phyloP scores from a whole-genome alignment of 2,113 vertebrate species.

The Heteronetta atricapilla region DNA sequence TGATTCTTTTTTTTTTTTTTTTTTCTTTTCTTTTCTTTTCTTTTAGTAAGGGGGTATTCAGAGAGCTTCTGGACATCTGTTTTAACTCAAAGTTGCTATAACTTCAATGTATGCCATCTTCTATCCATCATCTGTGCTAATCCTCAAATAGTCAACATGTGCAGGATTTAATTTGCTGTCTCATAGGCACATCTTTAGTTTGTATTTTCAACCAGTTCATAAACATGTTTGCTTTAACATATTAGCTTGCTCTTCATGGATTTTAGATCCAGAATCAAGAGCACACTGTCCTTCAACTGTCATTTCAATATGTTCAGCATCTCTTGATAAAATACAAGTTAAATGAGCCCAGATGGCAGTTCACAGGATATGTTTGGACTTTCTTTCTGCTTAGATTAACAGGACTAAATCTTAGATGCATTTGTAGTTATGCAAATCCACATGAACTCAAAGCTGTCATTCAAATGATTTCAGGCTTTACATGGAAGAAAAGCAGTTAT shows the following conservation, averaged over 20 bases:
- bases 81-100: slow-evolving; percentile 66
- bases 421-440: background rate
- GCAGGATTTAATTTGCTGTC: slow-evolving; percentile 47
- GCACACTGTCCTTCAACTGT: slow-evolving; percentile 35
- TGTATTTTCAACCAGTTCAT: slow-evolving; percentile 34
- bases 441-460: background rate
- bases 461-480: background rate
- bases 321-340: slow-evolving; percentile 33
- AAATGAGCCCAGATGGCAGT: slow-evolving; percentile 54
- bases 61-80: slow-evolving; percentile 48
- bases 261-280: slow-evolving; percentile 60
- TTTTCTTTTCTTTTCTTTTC: background rate
- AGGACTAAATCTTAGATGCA: background rate
- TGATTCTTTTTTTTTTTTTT: background rate
- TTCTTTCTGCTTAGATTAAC: slow-evolving; percentile 42
- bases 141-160: slow-evolving; percentile 55
- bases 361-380: slow-evolving; percentile 34
- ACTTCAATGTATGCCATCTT: slow-evolving; percentile 69
- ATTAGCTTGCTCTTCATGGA: slow-evolving; percentile 25
- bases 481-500: background rate
- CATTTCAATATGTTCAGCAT: slow-evolving; percentile 30
- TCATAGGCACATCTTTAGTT: slow-evolving; percentile 31
- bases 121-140: slow-evolving; percentile 61
- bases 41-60: background rate
- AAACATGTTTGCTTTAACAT: slow-evolving; percentile 39